Conservation (phyloP, 1,140 invertebrate genomes). For the Cecropterus lyciades region DNA sequence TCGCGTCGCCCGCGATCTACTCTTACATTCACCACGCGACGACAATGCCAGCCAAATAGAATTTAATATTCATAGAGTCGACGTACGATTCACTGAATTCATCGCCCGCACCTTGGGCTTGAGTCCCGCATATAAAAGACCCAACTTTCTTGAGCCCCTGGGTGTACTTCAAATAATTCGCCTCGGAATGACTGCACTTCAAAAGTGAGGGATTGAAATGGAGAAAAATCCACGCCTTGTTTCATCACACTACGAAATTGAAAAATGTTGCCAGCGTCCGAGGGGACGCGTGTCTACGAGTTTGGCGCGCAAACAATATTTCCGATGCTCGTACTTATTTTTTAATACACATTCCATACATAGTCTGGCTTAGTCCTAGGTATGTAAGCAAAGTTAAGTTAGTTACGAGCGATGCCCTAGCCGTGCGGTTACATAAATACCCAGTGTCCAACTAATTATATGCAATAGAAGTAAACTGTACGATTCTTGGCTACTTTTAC, state of each 20-base stretch:
- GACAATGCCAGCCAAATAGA: slow-evolving; percentile 79
- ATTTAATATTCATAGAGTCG: slow-evolving; percentile 83
- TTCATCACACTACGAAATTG: slow-evolving; percentile 74
- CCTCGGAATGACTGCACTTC: slow-evolving; percentile 73
- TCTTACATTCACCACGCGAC: slow-evolving; percentile 72
- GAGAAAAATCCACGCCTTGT: slow-evolving; percentile 70
- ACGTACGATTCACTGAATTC: slow-evolving; percentile 82
- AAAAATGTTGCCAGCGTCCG: slow-evolving; percentile 62
- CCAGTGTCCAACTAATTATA: too few relatives aligned
- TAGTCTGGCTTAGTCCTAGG: background rate
- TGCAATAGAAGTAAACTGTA: too few relatives aligned
- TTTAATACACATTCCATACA: background rate
- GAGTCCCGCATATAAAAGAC: slow-evolving; percentile 79
- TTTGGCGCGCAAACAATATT: slow-evolving; percentile 61
- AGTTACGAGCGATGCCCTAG: too few relatives aligned
- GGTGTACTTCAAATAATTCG: slow-evolving; percentile 79
- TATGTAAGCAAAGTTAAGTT: too few relatives aligned
- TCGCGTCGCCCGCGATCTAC: slow-evolving; percentile 48
- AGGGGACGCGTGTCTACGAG: slow-evolving; percentile 50
- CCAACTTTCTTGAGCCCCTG: slow-evolving; percentile 68
- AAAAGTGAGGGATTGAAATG: slow-evolving; percentile 66
- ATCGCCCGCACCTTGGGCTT: slow-evolving; percentile 79
- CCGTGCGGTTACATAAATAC: too few relatives aligned
- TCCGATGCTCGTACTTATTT: slow-evolving; percentile 36
- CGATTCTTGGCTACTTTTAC: too few relatives aligned